phyloP scores from a whole-genome alignment of 2,888 invertebrate genomes.

The Priapulus caudatus region DNA sequence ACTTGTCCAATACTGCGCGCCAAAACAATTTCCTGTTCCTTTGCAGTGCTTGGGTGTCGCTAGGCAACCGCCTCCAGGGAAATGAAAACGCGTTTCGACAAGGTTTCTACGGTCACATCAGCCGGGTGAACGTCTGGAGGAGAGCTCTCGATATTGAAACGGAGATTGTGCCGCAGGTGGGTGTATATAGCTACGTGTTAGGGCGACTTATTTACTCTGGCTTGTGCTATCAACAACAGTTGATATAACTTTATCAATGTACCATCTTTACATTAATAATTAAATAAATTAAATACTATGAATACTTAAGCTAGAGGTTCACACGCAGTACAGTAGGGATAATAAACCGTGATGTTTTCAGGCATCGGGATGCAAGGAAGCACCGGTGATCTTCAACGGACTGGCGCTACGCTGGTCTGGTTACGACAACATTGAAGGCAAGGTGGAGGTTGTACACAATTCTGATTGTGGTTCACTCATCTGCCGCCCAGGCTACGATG shows the following conservation, averaged over 20 bases:
- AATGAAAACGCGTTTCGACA: neutral
- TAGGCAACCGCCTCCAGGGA: slow-evolving; percentile 34
- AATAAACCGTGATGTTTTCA: no score
- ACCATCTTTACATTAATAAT: no score
- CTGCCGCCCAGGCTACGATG: slow-evolving; percentile 90
- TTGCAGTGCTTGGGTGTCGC: slow-evolving; percentile 65
- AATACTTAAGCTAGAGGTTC: no score
- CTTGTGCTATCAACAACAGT: no score
- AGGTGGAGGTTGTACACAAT: slow-evolving; percentile 50
- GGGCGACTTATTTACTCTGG: no score
- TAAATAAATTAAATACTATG: no score
- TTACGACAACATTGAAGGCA: slow-evolving; percentile 54
- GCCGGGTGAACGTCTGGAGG: slow-evolving; percentile 87
- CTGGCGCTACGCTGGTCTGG: slow-evolving; percentile 84
- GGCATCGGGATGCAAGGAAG: slow-evolving; percentile 57
- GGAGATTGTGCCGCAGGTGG: slow-evolving; percentile 77
- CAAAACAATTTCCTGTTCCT: no score
- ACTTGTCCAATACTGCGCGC: no score
- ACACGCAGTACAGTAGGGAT: no score
- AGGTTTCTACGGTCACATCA: slow-evolving; percentile 82
- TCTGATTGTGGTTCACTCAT: slow-evolving; percentile 75
- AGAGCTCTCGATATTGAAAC: slow-evolving; percentile 77
- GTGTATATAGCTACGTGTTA: no score
- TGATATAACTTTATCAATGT: no score
- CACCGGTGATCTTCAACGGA: slow-evolving; percentile 74